Evolutionary conservation across 2,113 vertebrate genomes (phyloP), one percentile per base, ranked within the genome.

Genomic region (Hippopotamus amphibius): DNA sequence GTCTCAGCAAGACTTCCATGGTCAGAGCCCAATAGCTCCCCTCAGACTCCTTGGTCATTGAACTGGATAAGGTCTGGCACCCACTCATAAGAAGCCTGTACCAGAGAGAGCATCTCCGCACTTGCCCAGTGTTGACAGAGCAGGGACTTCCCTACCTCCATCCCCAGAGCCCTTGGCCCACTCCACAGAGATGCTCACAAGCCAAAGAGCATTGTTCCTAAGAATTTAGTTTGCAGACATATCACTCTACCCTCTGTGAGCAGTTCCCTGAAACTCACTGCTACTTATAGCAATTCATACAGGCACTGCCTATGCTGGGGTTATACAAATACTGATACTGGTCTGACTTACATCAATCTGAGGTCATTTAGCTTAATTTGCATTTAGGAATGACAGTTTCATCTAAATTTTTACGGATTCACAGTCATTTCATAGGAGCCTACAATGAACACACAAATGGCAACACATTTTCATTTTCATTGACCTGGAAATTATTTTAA

Each of bases 401-500:
- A 69, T 57, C 80, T 86, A 53, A 28, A 61, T 50, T 74, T 89
- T 90, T 63, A 88, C 17, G 16, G 59, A 53, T 37, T 37, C 37
- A 37, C 37, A 84, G 59, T 77, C n/a, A 82, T 90, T 59, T 88
- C 43, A 80, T 3, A 63, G 50, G 41, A 1, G 16, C 30, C 74
- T 71, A 81, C 17, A 91, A 37, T 26, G 26, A 90, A 92, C 55
- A 57, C 55, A 57, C 55, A 57, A 57, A 57, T 57, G 55, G 46
- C n/a, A 88, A 92, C 17, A 66, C 4, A 76, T 55, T 66, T 91
- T 26, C 50, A 41, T 61, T 88, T 82, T 72, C 24, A 33, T 8
- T 76, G 53, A 96, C 77, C n/a, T 95, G 33, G 57, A 81, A 79
- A 89, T 86, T 80, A 83, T 17, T 59, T 7, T 81, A 37, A 95